Evolutionary conservation across 2,797 vertebrate genomes (phyloP).

Genomic region (Acipenser oxyrinchus): DNA sequence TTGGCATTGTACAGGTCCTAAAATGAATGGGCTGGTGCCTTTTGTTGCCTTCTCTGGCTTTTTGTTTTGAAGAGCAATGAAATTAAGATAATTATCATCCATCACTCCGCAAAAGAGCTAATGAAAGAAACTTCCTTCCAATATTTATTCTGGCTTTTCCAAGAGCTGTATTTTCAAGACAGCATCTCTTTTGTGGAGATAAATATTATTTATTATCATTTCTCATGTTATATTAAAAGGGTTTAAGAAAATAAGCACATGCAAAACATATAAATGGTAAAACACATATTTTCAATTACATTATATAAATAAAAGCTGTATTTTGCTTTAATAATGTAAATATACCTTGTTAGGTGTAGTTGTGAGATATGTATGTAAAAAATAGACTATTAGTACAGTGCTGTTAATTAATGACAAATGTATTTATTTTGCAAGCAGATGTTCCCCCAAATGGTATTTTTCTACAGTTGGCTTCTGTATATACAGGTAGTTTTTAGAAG

Average conservation of each 20-base stretch:
- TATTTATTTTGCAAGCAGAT: conserved; percentile 58
- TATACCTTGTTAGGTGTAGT: too few relatives aligned
- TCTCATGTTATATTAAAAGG: conserved; percentile 17
- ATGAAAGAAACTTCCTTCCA: conserved; percentile 72
- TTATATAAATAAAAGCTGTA: too few relatives aligned
- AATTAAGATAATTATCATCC: conserved; percentile 92
- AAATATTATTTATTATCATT: conserved; percentile 75
- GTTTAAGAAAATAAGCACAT: too few relatives aligned
- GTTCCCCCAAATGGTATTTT: too few relatives aligned
- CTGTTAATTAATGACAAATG: too few relatives aligned
- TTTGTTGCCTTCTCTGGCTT: conserved; percentile 71
- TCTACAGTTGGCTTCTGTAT: too few relatives aligned
- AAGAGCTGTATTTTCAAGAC: conserved; percentile 73
- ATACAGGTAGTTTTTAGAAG: conserved; percentile 46
- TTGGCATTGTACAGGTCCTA: conserved; percentile 94
- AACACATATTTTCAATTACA: too few relatives aligned
- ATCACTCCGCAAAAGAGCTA: conserved; percentile 80
- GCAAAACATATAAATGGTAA: too few relatives aligned
- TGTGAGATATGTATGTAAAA: too few relatives aligned
- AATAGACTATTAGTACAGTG: too few relatives aligned
- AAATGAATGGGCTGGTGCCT: conserved; percentile 92
- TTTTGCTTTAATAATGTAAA: too few relatives aligned
- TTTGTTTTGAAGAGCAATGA: conserved; percentile 85
- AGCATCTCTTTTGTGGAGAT: conserved; percentile 73
- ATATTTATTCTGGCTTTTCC: conserved; percentile 78